Conservation (phyloP, 2,888 invertebrate genomes). For the Diachrysia chrysitis region DNA sequence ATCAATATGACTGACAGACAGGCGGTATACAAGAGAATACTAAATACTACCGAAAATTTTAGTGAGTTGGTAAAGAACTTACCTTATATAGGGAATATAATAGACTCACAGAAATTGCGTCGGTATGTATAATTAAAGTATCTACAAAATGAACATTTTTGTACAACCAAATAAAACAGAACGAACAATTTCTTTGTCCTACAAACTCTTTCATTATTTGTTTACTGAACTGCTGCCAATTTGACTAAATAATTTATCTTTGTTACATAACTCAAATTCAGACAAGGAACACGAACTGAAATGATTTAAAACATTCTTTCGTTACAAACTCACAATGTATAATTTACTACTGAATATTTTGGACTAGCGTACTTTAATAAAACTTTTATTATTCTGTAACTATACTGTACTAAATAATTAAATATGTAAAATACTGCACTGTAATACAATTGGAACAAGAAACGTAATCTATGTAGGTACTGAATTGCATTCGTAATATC, state of each 20-base stretch:
- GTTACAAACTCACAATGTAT: background rate
- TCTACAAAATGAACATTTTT: background rate
- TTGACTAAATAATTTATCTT: conserved; percentile 2
- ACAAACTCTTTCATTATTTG: conserved; percentile 2
- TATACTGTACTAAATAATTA: no score
- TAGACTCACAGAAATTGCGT: conserved; percentile 5
- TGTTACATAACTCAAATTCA: conserved; percentile 4
- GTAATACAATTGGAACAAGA: no score
- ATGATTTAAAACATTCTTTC: conserved; percentile 4
- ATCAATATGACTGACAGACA: conserved; percentile 10
- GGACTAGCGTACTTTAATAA: no score
- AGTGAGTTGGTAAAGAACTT: background rate
- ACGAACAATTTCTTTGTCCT: conserved; percentile 1
- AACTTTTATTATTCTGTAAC: no score
- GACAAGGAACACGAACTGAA: background rate
- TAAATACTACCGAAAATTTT: conserved; percentile 29
- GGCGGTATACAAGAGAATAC: background rate
- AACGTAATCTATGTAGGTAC: background rate
- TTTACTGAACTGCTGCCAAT: conserved; percentile 4
- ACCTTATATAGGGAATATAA: background rate
- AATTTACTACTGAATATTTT: conserved; percentile 3
- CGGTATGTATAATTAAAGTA: background rate
- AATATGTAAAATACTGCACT: no score
- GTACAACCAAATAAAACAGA: background rate
- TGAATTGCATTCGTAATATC: background rate